These are phyloP conservation scores for Geopemphigus sp. DNA, from an alignment of 1,140 invertebrate genomes.

Conservation along the genomic window DNA sequence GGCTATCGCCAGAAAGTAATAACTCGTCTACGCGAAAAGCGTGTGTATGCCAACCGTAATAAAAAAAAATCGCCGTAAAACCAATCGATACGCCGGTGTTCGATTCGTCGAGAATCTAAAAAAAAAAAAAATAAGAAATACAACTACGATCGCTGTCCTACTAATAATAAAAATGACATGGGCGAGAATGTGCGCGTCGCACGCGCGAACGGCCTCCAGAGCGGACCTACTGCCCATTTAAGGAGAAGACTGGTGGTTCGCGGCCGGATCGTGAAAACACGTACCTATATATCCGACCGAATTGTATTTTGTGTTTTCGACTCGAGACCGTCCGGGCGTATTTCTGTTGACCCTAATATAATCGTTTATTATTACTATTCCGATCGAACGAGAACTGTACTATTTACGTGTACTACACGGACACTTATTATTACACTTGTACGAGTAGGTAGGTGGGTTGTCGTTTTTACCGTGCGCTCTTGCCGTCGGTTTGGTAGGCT, in stretches of 20 bases:
- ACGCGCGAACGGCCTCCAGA: constrained; percentile 40
- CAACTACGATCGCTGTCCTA: constrained; percentile 32
- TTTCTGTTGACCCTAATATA: constrained; percentile 42
- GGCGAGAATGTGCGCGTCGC: constrained; percentile 39
- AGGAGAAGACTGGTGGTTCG: constrained; percentile 41
- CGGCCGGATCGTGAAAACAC: constrained; percentile 17
- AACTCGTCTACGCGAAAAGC: too few species aligned
- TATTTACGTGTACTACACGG: too few species aligned
- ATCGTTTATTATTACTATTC: constrained; percentile 26
- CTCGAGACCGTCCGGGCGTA: background rate
- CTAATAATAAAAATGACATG: constrained; percentile 22
- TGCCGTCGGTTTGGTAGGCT: background rate
- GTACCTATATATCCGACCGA: constrained; percentile 6
- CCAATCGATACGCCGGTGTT: too few species aligned
- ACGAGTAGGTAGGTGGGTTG: too few species aligned
- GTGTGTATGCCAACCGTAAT: too few species aligned
- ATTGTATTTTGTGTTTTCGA: constrained; percentile 35
- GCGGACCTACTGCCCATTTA: constrained; percentile 40
- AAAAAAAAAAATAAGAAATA: constrained; percentile 17
- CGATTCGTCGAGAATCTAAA: background rate
- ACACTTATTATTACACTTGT: too few species aligned
- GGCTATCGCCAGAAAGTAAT: too few species aligned
- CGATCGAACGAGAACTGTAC: background rate
- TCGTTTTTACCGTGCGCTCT: too few species aligned
- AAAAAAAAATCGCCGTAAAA: too few species aligned